phyloP scores from a whole-genome alignment of 2,888 invertebrate genomes.

The Junonia oenone region DNA sequence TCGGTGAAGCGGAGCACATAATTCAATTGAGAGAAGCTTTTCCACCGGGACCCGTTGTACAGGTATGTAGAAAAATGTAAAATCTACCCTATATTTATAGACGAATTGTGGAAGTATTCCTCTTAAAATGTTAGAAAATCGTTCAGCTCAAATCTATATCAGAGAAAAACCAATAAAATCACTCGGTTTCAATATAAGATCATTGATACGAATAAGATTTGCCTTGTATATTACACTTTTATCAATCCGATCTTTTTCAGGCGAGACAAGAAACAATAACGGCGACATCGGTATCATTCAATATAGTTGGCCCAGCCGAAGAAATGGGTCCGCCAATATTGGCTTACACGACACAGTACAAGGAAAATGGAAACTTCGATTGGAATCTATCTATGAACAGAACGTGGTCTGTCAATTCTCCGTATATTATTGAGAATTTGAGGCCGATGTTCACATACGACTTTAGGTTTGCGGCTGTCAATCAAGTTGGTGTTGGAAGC shows the following conservation, averaged over 20 bases:
- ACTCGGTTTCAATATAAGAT: neutral
- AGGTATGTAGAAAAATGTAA: slow-evolving; percentile 41
- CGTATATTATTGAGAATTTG: slow-evolving; percentile 89
- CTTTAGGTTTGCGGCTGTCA: slow-evolving; percentile 91
- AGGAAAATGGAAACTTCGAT: slow-evolving; percentile 81
- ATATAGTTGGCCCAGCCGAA: slow-evolving; percentile 85
- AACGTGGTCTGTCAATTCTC: slow-evolving; percentile 89
- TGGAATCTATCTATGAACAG: slow-evolving; percentile 86
- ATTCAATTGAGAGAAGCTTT: slow-evolving; percentile 87
- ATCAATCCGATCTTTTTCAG: slow-evolving; percentile 45
- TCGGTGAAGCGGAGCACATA: slow-evolving; percentile 83
- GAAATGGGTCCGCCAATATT: slow-evolving; percentile 87
- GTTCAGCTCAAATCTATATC: too few species aligned
- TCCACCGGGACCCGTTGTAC: slow-evolving; percentile 82
- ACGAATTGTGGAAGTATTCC: too few species aligned
- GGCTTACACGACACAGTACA: slow-evolving; percentile 87
- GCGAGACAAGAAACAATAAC: slow-evolving; percentile 85
- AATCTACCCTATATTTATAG: too few species aligned
- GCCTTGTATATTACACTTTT: neutral
- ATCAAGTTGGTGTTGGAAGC: slow-evolving; percentile 88
- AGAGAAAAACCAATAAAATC: neutral
- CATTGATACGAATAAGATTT: slow-evolving; percentile 4
- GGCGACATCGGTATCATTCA: slow-evolving; percentile 91
- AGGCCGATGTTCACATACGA: slow-evolving; percentile 87
- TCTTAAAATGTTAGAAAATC: too few species aligned